Percentiles rank a stretch among this genome's conserved stretches.
phyloP scores from a whole-genome alignment of 2,888 invertebrate species.

The Heliconius ismenius region DNA sequence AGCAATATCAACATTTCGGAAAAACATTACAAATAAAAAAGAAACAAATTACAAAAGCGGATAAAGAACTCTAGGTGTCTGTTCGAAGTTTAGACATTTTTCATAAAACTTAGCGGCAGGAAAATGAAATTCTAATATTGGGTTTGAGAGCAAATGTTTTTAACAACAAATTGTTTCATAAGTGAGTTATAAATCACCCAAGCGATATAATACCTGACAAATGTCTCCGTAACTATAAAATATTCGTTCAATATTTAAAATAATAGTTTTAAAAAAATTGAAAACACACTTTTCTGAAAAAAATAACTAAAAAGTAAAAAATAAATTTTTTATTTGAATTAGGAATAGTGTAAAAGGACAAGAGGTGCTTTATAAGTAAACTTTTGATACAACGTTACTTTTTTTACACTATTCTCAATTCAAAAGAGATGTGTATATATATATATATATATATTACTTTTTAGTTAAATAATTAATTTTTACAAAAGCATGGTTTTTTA shows the following conservation, averaged over 20 bases:
- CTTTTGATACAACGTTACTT: too few species aligned
- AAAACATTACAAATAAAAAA: constrained; percentile 69
- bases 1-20: constrained; percentile 34
- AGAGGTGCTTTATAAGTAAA: too few species aligned
- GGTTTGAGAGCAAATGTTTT: constrained; percentile 76
- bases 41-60: constrained; percentile 79
- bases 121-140: constrained; percentile 80
- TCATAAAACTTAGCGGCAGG: constrained; percentile 76
- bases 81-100: constrained; percentile 79
- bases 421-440: too few species aligned
- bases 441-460: too few species aligned
- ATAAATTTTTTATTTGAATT: too few species aligned
- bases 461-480: too few species aligned
- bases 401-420: too few species aligned
- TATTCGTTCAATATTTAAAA: background rate
- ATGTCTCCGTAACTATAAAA: background rate
- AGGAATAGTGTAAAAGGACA: too few species aligned
- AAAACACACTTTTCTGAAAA: too few species aligned
- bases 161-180: constrained; percentile 67
- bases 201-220: constrained; percentile 13
- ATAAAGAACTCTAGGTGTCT: constrained; percentile 79
- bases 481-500: too few species aligned
- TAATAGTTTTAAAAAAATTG: background rate
- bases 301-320: too few species aligned
- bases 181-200: constrained; percentile 81